A percentile compares a stretch with the other conserved stretches of the same genome.
Evolutionary conservation across 2,888 invertebrate genomes (phyloP).

Genomic region (Pristionchus exspectatus): DNA sequence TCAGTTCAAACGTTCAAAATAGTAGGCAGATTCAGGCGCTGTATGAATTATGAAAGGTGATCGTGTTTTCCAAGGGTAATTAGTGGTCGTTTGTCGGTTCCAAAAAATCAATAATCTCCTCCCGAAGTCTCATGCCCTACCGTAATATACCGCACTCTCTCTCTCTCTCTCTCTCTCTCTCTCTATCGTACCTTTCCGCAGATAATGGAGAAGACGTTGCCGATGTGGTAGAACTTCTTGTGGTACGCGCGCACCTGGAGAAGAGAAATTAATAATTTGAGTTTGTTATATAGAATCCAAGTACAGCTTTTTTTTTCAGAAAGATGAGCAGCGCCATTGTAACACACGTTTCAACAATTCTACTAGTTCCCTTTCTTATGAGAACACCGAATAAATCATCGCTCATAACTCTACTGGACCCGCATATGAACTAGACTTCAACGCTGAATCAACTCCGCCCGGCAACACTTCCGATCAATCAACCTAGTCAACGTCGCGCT

Average conservation of each 20-base stretch:
- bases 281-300: too few relatives aligned
- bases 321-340: neutral
- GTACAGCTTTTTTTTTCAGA: too few relatives aligned
- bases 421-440: too few relatives aligned
- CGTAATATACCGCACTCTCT: too few relatives aligned
- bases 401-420: too few relatives aligned
- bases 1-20: too few relatives aligned
- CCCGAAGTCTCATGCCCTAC: neutral
- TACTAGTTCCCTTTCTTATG: neutral
- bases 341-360: neutral
- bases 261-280: neutral
- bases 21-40: too few relatives aligned
- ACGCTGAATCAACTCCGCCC: too few relatives aligned
- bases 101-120: neutral
- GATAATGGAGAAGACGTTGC: constrained; percentile 90
- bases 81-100: too few relatives aligned
- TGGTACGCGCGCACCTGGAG: constrained; percentile 85
- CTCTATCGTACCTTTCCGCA: constrained; percentile 83
- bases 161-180: too few relatives aligned
- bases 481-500: neutral
- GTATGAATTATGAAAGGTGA: too few relatives aligned
- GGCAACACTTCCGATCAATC: neutral
- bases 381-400: too few relatives aligned
- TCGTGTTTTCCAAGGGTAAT: neutral
- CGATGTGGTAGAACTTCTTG: constrained; percentile 90